Evolutionary conservation across 2,888 invertebrate species (phyloP), one percentile per base, ranked within the genome.

Genomic region (Vanessa cardui): DNA sequence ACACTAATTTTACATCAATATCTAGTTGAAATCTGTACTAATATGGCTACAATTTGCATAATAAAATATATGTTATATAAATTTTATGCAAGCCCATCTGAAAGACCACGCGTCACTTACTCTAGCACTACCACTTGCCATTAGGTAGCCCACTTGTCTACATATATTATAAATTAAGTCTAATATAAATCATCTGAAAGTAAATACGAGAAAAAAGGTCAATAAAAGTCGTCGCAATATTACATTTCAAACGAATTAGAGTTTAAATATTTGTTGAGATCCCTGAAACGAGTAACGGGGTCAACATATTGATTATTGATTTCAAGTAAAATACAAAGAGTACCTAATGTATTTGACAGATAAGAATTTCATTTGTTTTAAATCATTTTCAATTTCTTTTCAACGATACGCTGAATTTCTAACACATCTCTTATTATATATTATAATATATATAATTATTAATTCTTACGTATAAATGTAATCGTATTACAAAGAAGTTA

Each of bases 291-390:
- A 60, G 39, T 54, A 54, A 45, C 31, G 26, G 31, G 52, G 62
- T 69, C 62, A 69, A 69, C 69, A 69, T 66, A 62, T 69, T 69
- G 65, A 69, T 65, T 69, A 69, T 69, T 69, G 62, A 66, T 62
- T 69, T 31, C 31, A 62, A 62, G 50, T 61, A 64, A 64, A 66
- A 59, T 62, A 58, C 66, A 44, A 47, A 59, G 46, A 66, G 62
- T 54, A n/a, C n/a, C n/a, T n/a, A 31, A 62, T 47, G 52, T 62
- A 50, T 69, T 58, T 65, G 58, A 62, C 64, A 67, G 39, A 60
- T 70, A 62, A 68, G 62, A 62, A 70, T 70, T 68, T 70, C 68
- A 70, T 70, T 64, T 64, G 47, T 45, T 59, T 61, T 31, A 26
- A 62, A 47, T 45, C 44, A 58, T 54, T 58, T 67, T 64, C 50